Evolutionary conservation across 92 coral and sea anemone genomes (phyloP).

Genomic region (Bergia puertoricense): DNA sequence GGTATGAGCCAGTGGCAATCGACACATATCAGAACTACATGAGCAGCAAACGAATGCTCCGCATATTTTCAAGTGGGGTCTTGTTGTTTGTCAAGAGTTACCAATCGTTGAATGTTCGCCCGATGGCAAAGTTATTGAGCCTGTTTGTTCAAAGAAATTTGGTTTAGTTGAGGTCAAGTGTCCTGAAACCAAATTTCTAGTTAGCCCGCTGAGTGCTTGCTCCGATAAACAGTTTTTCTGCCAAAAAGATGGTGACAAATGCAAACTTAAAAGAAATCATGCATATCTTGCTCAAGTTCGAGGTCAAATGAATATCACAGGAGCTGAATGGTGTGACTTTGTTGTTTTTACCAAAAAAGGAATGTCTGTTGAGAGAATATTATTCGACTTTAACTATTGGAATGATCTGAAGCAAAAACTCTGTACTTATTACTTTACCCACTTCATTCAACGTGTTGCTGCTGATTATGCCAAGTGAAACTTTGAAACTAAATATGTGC

Average conservation of each 20-base stretch:
- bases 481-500: background rate
- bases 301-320: slow-evolving; percentile 24
- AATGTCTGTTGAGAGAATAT: slow-evolving; percentile 29
- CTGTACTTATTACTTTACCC: background rate
- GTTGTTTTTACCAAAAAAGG: slow-evolving; percentile 23
- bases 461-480: slow-evolving; percentile 16
- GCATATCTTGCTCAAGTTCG: slow-evolving; percentile 31
- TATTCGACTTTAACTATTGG: slow-evolving; percentile 8
- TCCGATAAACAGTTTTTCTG: slow-evolving; percentile 22
- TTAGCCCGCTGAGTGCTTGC: slow-evolving; percentile 31
- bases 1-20: slow-evolving; percentile 53
- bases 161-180: slow-evolving; percentile 47
- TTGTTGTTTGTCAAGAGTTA: slow-evolving; percentile 36
- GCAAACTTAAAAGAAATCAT: slow-evolving; percentile 16
- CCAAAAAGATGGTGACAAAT: background rate
- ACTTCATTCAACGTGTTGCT: slow-evolving; percentile 20
- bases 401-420: slow-evolving; percentile 10
- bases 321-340: slow-evolving; percentile 46
- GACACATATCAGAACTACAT: slow-evolving; percentile 44
- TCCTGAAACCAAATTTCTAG: slow-evolving; percentile 30
- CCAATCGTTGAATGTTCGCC: slow-evolving; percentile 56
- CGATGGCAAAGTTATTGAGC: slow-evolving; percentile 56
- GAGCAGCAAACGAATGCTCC: slow-evolving; percentile 36
- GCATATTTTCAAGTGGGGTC: slow-evolving; percentile 31
- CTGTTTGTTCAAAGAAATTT: slow-evolving; percentile 18